Evolutionary conservation across 2,113 vertebrate species (phyloP).

Genomic region (Parus major): DNA sequence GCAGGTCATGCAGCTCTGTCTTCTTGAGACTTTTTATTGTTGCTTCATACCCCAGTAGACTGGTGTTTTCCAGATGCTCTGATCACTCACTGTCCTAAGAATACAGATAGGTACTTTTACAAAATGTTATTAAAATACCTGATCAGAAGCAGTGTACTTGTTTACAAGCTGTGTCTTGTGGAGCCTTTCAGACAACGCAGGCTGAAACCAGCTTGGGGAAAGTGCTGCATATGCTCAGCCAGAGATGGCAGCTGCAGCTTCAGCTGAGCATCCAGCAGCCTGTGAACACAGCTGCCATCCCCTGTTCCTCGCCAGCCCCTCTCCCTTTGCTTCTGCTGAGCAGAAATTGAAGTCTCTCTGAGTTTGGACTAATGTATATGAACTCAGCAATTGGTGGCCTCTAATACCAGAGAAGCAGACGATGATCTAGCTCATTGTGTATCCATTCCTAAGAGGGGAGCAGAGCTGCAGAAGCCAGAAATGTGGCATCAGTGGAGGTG

Average conservation of each 20-base stretch:
- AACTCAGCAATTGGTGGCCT: fast-evolving
- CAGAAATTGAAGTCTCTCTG: not conserved
- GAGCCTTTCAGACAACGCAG: not conserved
- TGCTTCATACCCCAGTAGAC: not conserved
- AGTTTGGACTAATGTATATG: not conserved
- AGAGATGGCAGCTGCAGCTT: not conserved
- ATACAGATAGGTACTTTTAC: not conserved
- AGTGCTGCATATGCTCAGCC: not conserved
- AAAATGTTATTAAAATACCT: not conserved
- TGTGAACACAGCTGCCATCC: fast-evolving
- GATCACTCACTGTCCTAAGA: not conserved
- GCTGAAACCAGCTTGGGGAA: not conserved
- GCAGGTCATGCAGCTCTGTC: not conserved
- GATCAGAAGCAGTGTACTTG: not conserved
- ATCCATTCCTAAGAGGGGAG: not conserved
- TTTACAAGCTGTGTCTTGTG: not conserved
- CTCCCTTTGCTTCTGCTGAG: not conserved
- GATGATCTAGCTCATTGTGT: not conserved
- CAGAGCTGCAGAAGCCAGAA: not conserved
- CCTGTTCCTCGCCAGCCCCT: not conserved
- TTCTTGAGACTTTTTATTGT: not conserved
- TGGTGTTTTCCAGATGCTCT: not conserved
- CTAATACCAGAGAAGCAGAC: not conserved
- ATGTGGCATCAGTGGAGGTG: not conserved
- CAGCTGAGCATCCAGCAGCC: not conserved